Base-by-base conservation (phyloP, 2,888 invertebrate species). In the Andrena marginata region DNA sequence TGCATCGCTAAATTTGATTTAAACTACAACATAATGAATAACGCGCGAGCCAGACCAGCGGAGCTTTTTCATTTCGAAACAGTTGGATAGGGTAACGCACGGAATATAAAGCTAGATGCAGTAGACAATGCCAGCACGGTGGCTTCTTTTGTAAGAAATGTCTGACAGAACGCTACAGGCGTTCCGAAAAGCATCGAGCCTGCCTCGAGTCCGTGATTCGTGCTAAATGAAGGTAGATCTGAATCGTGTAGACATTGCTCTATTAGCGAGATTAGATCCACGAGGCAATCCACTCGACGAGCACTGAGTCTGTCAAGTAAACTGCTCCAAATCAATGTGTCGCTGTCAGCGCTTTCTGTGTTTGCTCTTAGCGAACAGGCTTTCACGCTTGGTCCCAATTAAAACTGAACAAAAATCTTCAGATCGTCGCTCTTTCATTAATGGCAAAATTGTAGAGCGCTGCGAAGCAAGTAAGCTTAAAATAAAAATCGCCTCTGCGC, bases 201-300 rank as follows among this genome's bases (percentile, higher is more conserved):
- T 49, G 33, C 69, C 59, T 16, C 23, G 48, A 49, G 71, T 7
- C 33, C 31, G 29, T 65, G 68, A 23, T 70, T 33, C 35, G 77
- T 69, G 80, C 70, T 73, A 80, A 80, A 77, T 31, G 65, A 77
- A 60, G 74, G 54, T 65, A 60, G 71, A 75, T 75, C 62, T 62
- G 77, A 77, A 68, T 64, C 60, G 65, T 75, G 84, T 64, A 82
- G 85, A 72, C 77, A 87, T 87, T 72, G 89, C 68, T 88, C 90
- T 89, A 90, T 90, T 91, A 89, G 87, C 78, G 75, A 82, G 89
- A 90, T 90, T 90, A 88, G 82, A 87, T 81, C 71, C 78, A 63
- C 74, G 79, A 77, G 72, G 82, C 87, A 86, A 85, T 89, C 86
- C 82, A 85, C 51, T 80, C 56, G 64, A 26, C 72, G 67, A 48